Percentiles rank a stretch among this genome's conserved stretches.
These are phyloP conservation scores for Nipponacmea schrenckii DNA, from an alignment of 2,888 invertebrate species.

Conservation along the genomic window DNA sequence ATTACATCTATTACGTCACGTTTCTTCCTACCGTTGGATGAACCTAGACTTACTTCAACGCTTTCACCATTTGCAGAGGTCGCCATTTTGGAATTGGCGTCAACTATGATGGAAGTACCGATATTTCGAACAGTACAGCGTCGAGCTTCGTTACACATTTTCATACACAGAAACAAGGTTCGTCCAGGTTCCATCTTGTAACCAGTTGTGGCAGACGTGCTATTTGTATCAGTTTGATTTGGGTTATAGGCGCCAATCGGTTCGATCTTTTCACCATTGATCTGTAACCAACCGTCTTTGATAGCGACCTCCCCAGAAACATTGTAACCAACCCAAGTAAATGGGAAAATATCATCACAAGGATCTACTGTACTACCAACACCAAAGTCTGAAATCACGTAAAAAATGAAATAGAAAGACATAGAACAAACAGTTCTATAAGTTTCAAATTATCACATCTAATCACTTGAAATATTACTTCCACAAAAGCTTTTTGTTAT, in stretches of 20 bases:
- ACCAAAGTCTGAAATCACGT: constrained; percentile 15
- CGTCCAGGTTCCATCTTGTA: constrained; percentile 45
- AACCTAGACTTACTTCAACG: constrained; percentile 19
- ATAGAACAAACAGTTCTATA: too few species aligned
- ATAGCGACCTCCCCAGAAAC: constrained; percentile 21
- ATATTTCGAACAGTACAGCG: constrained; percentile 37
- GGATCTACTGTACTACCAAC: constrained; percentile 19
- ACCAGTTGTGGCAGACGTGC: constrained; percentile 5
- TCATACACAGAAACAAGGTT: constrained; percentile 37
- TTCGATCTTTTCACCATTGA: constrained; percentile 8
- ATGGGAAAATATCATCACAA: constrained; percentile 28
- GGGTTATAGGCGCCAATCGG: constrained; percentile 16
- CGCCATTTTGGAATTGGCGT: constrained; percentile 22
- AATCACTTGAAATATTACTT: too few species aligned
- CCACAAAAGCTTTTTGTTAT: too few species aligned
- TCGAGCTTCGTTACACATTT: constrained; percentile 42
- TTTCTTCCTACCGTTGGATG: constrained; percentile 16
- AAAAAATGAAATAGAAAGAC: not conserved
- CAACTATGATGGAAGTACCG: constrained; percentile 33
- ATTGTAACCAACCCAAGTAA: constrained; percentile 25
- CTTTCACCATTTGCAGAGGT: constrained; percentile 34
- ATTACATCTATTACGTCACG: constrained; percentile 17
- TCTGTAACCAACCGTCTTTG: constrained; percentile 19
- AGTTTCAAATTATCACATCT: too few species aligned
- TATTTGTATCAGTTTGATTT: constrained; percentile 11